Conservation (phyloP, 1,140 invertebrate genomes). For the Drosophila elegans region DNA sequence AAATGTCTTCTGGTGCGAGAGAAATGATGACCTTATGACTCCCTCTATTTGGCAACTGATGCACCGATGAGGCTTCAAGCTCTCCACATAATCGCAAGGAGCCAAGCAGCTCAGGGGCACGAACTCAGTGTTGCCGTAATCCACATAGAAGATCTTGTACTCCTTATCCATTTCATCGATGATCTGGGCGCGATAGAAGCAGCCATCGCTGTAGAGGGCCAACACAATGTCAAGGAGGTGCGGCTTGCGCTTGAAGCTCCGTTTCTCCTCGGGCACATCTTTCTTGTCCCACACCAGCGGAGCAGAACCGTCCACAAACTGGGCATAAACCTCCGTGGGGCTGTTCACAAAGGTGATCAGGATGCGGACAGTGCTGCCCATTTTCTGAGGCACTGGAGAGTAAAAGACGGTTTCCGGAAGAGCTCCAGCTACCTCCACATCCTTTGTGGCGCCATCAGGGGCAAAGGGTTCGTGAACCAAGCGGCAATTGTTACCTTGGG, state of each 20-base stretch:
- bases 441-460: slow-evolving; percentile 69
- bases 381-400: neutral
- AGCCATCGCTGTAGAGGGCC: slow-evolving; percentile 60
- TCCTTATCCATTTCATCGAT: slow-evolving; percentile 54
- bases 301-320: slow-evolving; percentile 48
- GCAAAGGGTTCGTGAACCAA: slow-evolving; percentile 45
- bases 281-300: slow-evolving; percentile 52
- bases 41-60: slow-evolving; percentile 53
- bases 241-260: slow-evolving; percentile 44
- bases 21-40: neutral
- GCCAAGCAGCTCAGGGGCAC: slow-evolving; percentile 47
- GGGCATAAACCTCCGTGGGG: slow-evolving; percentile 58
- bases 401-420: slow-evolving; percentile 43
- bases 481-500: slow-evolving; percentile 45
- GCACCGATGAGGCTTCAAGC: slow-evolving; percentile 60
- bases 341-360: slow-evolving; percentile 53
- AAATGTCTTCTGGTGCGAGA: neutral
- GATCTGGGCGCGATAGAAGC: slow-evolving; percentile 74
- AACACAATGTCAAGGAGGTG: slow-evolving; percentile 60
- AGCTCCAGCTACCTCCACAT: slow-evolving; percentile 38
- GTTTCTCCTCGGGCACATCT: slow-evolving; percentile 38
- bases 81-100: slow-evolving; percentile 33
- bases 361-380: slow-evolving; percentile 16
- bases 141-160: slow-evolving; percentile 76
- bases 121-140: slow-evolving; percentile 73